Evolutionary conservation across 2,113 vertebrate genomes (phyloP).

Genomic region (Turdus rufiventris): DNA sequence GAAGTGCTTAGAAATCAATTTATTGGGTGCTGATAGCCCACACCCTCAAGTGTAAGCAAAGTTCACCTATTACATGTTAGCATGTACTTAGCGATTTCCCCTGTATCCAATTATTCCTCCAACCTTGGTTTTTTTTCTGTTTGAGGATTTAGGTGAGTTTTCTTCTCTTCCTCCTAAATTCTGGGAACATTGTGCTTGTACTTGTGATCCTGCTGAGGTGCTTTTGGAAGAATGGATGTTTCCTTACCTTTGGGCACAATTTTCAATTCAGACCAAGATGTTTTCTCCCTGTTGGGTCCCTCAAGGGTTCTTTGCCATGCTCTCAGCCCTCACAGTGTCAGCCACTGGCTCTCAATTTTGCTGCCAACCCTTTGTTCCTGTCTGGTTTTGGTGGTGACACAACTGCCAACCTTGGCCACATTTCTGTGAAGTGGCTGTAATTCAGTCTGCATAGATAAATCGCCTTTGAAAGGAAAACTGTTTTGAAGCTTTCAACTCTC

Average conservation of each 20-base stretch:
- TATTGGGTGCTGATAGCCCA: not conserved
- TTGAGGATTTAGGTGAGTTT: not conserved
- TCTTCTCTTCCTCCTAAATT: not conserved
- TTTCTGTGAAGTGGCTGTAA: not conserved
- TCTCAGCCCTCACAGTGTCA: not conserved
- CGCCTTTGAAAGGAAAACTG: no score
- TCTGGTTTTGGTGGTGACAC: not conserved
- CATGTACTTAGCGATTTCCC: not conserved
- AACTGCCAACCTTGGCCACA: rapidly evolving
- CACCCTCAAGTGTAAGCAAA: not conserved
- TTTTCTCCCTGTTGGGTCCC: not conserved
- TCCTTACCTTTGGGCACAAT: not conserved
- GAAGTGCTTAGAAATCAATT: not conserved
- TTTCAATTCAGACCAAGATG: rapidly evolving
- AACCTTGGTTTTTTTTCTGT: no score
- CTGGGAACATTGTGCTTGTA: not conserved
- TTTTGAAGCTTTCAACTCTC: not conserved
- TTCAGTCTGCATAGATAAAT: not conserved
- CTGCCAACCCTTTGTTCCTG: not conserved
- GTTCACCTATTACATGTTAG: not conserved
- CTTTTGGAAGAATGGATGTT: not conserved
- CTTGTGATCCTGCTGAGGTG: not conserved
- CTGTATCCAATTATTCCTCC: not conserved
- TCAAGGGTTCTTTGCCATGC: no score
- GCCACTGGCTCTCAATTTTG: not conserved